Evolutionary conservation across 2,797 vertebrate genomes (phyloP).

Genomic region (Gymnothorax reevesii): DNA sequence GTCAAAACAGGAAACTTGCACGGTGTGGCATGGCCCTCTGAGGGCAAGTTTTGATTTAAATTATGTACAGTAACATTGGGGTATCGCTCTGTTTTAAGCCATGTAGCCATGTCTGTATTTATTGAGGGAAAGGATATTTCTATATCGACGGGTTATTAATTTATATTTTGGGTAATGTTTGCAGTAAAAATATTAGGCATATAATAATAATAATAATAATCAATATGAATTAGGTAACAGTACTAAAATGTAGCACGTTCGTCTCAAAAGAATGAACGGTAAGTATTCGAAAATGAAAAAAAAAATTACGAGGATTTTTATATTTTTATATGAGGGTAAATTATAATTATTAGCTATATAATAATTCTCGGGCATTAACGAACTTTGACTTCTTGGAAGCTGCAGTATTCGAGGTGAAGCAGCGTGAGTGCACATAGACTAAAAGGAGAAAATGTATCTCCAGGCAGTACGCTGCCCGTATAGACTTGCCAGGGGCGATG

Average conservation of each 20-base stretch:
- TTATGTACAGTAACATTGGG: conserved; percentile 1
- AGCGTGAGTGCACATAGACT: conserved; percentile 19
- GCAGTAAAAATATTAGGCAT: neutral
- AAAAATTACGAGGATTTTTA: neutral
- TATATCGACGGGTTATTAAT: neutral
- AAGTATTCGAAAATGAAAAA: conserved; percentile 3
- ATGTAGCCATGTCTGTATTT: neutral
- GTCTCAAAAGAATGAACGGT: neutral
- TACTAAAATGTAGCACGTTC: conserved; percentile 11
- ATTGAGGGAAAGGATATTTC: neutral
- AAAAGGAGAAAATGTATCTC: conserved; percentile 31
- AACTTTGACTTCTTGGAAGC: conserved; percentile 25
- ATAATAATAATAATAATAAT: neutral
- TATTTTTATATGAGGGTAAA: neutral
- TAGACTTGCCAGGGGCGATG: conserved; percentile 34
- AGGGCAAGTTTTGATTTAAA: conserved; percentile 13
- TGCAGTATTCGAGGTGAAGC: neutral
- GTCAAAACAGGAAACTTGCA: conserved; percentile 48
- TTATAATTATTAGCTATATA: neutral
- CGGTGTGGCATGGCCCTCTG: conserved; percentile 11
- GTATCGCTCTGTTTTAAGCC: conserved; percentile 5
- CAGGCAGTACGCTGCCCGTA: conserved; percentile 23
- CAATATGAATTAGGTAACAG: neutral
- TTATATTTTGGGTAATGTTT: neutral
- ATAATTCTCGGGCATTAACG: conserved; percentile 22